Conservation (phyloP, 2,113 vertebrate species). For the Cacatua alba region DNA sequence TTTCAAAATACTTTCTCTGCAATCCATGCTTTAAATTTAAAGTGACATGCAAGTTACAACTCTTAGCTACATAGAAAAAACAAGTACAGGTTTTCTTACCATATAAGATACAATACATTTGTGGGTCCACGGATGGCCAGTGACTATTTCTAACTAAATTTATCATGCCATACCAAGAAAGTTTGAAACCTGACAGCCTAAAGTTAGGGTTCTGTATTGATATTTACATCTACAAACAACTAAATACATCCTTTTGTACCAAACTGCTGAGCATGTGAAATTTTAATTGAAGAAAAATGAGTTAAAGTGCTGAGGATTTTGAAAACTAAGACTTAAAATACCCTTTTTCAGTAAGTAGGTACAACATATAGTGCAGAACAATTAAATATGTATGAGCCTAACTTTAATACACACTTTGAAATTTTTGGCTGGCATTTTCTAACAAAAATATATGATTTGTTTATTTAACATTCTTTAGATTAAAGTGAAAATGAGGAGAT, state of each 20-base stretch:
- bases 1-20: slow-evolving; percentile 11
- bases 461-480: background rate
- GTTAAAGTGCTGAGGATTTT: background rate
- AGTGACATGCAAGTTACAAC: background rate
- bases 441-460: background rate
- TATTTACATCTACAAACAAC: background rate
- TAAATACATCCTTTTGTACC: background rate
- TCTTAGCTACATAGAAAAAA: background rate
- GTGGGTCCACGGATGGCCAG: background rate
- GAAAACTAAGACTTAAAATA: background rate
- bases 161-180: background rate
- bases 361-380: background rate
- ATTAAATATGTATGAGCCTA: slow-evolving; percentile 15
- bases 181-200: background rate
- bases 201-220: background rate
- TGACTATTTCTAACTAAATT: slow-evolving; percentile 5
- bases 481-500: background rate
- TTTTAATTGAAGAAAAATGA: background rate
- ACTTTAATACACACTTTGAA: background rate
- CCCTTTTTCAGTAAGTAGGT: background rate
- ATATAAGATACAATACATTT: background rate
- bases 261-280: background rate
- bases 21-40: slow-evolving; percentile 3
- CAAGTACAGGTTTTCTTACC: background rate
- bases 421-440: background rate